A percentile compares a stretch with the other conserved stretches of the same genome.
phyloP scores from a whole-genome alignment of 2,888 invertebrate species.

The Epirrhoe tristata region DNA sequence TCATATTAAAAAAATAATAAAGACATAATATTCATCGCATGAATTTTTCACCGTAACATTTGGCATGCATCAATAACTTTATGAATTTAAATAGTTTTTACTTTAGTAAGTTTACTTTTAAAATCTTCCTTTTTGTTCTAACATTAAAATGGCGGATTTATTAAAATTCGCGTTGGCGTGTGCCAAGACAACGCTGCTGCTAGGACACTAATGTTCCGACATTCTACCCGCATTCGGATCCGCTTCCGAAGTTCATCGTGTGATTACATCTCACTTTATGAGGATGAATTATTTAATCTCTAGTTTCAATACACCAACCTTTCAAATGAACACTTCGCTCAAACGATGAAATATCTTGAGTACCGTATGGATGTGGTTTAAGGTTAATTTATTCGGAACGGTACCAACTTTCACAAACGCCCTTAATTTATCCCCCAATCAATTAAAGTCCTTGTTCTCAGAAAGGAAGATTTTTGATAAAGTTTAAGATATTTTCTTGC shows the following conservation, averaged over 20 bases:
- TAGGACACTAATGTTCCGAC: too few relatives aligned
- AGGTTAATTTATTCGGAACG: not conserved
- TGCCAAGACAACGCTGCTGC: too few relatives aligned
- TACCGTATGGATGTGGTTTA: too few relatives aligned
- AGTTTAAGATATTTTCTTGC: constrained; percentile 26
- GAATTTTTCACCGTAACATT: constrained; percentile 27
- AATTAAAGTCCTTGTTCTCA: not conserved
- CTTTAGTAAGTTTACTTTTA: constrained; percentile 18
- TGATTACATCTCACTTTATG: too few relatives aligned
- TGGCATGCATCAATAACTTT: constrained; percentile 28
- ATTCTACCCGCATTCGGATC: too few relatives aligned
- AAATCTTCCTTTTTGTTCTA: constrained; percentile 21
- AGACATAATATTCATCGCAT: constrained; percentile 25
- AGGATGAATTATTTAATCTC: too few relatives aligned
- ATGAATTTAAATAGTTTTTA: constrained; percentile 16
- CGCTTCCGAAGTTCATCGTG: too few relatives aligned
- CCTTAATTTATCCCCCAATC: not conserved
- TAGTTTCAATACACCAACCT: too few relatives aligned
- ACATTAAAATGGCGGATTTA: not conserved
- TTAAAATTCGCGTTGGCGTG: too few relatives aligned
- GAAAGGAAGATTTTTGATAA: constrained; percentile 29
- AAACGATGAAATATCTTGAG: too few relatives aligned
- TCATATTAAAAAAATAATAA: constrained; percentile 11
- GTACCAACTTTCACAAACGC: constrained; percentile 17
- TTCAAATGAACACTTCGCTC: too few relatives aligned